Evolutionary conservation across 2,888 invertebrate genomes (phyloP), one percentile per base, ranked within the genome.

Genomic region (Melieria picta): DNA sequence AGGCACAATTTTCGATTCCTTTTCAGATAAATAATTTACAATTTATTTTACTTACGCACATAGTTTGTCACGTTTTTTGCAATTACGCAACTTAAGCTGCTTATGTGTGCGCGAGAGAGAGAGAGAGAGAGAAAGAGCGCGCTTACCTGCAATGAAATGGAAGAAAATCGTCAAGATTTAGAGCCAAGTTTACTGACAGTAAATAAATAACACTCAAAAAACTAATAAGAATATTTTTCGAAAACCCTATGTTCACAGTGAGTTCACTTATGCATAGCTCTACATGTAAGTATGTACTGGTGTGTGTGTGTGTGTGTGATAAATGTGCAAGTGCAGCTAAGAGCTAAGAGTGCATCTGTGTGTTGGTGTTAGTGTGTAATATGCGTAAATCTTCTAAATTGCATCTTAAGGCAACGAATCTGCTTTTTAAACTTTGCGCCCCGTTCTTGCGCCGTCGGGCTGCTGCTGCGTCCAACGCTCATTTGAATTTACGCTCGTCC

Each of bases 351-450:
- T 56, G 56, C 69, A 69, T 55, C 60, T 72, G 63, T n/a, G 50
- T 50, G 58, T 11, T 67, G 65, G 61, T 58, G 52, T 52, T 65
- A 55, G 43, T 43, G 13, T 45, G 62, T 71, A 56, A 66, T 71
- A 65, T 65, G 65, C 57, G 65, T 56, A 65, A 65, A 65, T 65
- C 65, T 65, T 55, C 56, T 65, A 65, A 65, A 65, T 65, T 65
- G 65, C 65, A 55, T 55, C 65, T 65, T 65, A 56, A 65, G 65
- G 65, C 65, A 65, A 56, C 57, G 46, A 46, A 65, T 65, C 46
- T 65, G 56, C 45, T 45, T 55, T 43, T 65, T 56, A 7, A 7
- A 62, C n/a, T 62, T 16, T 62, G 42, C 13, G 13, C 9, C 43
- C n/a, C n/a, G n/a, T n/a, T n/a, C n/a, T n/a, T n/a, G n/a, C n/a